Base-by-base conservation (phyloP, 2,888 invertebrate genomes). In the Blastobasis lacticolella region DNA sequence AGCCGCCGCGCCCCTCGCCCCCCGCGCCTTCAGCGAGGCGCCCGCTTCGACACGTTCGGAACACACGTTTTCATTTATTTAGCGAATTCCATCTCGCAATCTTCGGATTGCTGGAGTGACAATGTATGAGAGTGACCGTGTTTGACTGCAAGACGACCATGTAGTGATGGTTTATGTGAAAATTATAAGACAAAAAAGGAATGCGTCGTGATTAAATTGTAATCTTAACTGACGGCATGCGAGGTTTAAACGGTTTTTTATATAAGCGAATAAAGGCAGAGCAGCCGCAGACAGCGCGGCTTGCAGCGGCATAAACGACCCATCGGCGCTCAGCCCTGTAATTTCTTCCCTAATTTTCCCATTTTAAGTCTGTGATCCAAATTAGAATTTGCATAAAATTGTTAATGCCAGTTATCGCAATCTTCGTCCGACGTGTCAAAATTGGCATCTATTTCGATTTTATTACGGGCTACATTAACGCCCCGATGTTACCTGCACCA, bases 351-450 rank as follows among this genome's bases (percentile, higher is more conserved):
- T 80, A 80, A 81, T 80, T 79, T 78, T 66, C 71, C 75, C 78
- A 78, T 75, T 81, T 76, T 73, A 73, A 78, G 75, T 70, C 75
- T 71, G 75, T 75, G 78, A 78, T 81, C 75, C 78, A 73, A 77
- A 77, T 82, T 78, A 71, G 71, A 78, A 83, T 84, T 83, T 83
- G 84, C 84, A 85, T 84, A 82, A 82, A 83, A 81, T 81, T 79
- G 79, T 75, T 84, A 81, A 84, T 81, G 77, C 74, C 77, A 77
- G 77, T 74, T 77, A 77, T 75, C 74, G 75, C 71, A 71, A 73
- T 74, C 73, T 78, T 72, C 73, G 73, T 78, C 73, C 73, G 67
- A 78, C 71, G 80, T 79, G 80, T 82, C 70, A 80, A 78, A 78
- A 81, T 79, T 75, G 71, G 69, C 67, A 61, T 71, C 70, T 75